phyloP scores from a whole-genome alignment of 64 coral and sea anemone genomes.

The Montipora sp. region DNA sequence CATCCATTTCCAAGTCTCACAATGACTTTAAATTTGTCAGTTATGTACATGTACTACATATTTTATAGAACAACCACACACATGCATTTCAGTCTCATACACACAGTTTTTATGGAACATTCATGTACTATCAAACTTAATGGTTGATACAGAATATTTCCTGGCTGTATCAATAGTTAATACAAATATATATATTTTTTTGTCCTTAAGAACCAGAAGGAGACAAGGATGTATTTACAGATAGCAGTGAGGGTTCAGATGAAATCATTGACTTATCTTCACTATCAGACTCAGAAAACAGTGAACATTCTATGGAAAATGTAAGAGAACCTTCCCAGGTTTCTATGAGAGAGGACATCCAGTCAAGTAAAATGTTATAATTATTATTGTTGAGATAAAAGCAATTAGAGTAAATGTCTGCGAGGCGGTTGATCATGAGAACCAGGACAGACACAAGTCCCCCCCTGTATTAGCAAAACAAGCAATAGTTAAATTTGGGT shows the following conservation, averaged over 20 bases:
- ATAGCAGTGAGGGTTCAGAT: slow-evolving; percentile 70
- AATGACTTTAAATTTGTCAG: too few species aligned
- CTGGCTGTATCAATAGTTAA: not conserved
- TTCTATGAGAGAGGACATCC: not conserved
- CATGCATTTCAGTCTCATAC: too few species aligned
- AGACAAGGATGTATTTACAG: slow-evolving; percentile 50
- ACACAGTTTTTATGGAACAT: too few species aligned
- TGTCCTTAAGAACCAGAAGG: not conserved
- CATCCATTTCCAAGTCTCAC: too few species aligned
- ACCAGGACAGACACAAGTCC: too few species aligned
- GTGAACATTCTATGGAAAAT: not conserved
- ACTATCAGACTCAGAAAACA: slow-evolving; percentile 23
- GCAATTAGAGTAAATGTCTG: too few species aligned
- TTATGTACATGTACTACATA: too few species aligned
- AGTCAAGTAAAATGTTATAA: not conserved
- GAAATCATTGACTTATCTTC: slow-evolving; percentile 77
- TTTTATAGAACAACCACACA: too few species aligned
- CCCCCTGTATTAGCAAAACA: not conserved
- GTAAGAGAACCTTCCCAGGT: not conserved
- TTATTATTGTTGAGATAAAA: too few species aligned
- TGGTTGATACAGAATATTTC: not conserved
- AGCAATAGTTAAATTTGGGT: not conserved
- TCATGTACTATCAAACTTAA: too few species aligned
- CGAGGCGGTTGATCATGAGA: too few species aligned
- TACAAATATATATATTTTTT: not conserved